phyloP scores from a whole-genome alignment of 2,113 vertebrate species.

The Mugil cephalus region DNA sequence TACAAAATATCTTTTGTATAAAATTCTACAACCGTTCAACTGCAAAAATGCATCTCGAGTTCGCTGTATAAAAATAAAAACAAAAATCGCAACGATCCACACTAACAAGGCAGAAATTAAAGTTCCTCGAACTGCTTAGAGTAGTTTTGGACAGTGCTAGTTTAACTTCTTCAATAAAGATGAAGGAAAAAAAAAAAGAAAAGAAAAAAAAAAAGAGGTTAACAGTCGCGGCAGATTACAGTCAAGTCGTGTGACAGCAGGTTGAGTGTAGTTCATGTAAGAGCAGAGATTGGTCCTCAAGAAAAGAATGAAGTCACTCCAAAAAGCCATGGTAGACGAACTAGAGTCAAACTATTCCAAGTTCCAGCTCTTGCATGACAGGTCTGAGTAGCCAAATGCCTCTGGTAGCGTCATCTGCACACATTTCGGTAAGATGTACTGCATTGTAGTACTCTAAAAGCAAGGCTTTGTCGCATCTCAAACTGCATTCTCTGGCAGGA shows the following conservation, averaged over 20 bases:
- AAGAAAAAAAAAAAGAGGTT: too few relatives aligned
- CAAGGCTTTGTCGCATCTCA: background rate
- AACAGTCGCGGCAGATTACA: background rate
- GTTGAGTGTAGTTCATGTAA: conserved; percentile 14
- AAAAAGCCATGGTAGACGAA: conserved; percentile 49
- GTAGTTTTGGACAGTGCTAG: conserved; percentile 28
- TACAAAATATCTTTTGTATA: conserved; percentile 68
- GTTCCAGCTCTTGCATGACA: conserved; percentile 28
- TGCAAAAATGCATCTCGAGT: conserved; percentile 57
- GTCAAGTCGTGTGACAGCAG: background rate
- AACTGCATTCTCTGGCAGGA: conserved; percentile 60
- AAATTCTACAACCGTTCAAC: conserved; percentile 56
- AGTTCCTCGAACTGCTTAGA: background rate
- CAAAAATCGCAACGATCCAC: conserved; percentile 51
- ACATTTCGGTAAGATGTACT: background rate
- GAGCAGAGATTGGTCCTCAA: conserved; percentile 57
- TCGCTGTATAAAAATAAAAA: conserved; percentile 59
- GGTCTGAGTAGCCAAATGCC: conserved; percentile 1
- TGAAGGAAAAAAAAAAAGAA: too few relatives aligned
- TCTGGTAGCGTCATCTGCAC: background rate
- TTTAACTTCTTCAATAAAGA: conserved; percentile 8
- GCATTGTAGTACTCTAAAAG: background rate
- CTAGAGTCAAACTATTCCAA: conserved; percentile 49
- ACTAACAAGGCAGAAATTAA: conserved; percentile 48
- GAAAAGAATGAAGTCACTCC: conserved; percentile 44